phyloP scores from a whole-genome alignment of 2,113 vertebrate genomes.

The Gorsachius goisagi region DNA sequence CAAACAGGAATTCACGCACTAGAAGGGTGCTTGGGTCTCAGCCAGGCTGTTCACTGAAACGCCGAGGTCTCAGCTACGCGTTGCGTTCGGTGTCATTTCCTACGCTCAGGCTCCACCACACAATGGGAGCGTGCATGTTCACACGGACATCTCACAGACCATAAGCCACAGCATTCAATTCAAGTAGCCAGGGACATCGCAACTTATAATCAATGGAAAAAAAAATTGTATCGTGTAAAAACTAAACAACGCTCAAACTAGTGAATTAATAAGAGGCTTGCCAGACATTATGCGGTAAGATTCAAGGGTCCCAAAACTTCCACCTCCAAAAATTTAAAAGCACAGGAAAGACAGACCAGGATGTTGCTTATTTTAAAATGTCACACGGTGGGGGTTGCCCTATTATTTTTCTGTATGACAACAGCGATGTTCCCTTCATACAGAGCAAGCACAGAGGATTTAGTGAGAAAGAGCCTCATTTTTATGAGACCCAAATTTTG shows the following conservation, averaged over 20 bases:
- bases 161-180: not conserved
- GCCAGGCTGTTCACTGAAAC: not conserved
- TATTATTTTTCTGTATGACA: not conserved
- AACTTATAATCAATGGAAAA: not conserved
- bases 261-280: not conserved
- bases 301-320: not conserved
- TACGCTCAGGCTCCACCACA: not conserved
- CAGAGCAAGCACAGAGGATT: not conserved
- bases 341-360: not conserved
- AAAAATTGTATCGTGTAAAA: not conserved
- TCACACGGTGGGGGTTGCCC: not conserved
- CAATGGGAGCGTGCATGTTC: not conserved
- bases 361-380: not conserved
- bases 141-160: rapidly evolving
- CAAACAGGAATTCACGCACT: not conserved
- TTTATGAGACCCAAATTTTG: not conserved
- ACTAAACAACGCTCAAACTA: not conserved
- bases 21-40: not conserved
- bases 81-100: not conserved
- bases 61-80: rapidly evolving
- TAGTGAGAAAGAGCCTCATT: not conserved
- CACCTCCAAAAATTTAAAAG: not conserved
- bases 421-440: not conserved
- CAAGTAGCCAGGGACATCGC: not conserved
- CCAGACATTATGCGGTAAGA: not conserved